Conservation (phyloP, 1,140 invertebrate species). For the Tetragnatha versicolor region DNA sequence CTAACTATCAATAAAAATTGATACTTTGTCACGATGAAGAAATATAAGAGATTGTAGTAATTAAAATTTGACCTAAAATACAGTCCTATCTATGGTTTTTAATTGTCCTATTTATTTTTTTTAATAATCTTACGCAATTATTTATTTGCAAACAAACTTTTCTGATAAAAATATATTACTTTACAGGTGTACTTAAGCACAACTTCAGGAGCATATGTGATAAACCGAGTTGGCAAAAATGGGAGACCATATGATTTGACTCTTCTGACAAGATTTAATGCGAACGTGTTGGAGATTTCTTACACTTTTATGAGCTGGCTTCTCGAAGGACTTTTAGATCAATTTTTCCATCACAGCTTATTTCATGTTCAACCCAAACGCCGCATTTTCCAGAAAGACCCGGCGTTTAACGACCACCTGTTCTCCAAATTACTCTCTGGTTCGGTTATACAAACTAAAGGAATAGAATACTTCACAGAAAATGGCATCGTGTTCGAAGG, state of each 20-base stretch:
- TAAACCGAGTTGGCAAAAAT: constrained; percentile 62
- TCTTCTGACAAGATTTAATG: background rate
- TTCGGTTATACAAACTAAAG: constrained; percentile 63
- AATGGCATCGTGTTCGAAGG: constrained; percentile 60
- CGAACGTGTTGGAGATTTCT: background rate
- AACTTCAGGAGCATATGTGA: constrained; percentile 65
- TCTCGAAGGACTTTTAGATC: background rate
- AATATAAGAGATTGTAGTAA: too few species aligned
- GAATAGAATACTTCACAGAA: constrained; percentile 61
- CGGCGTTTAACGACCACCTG: background rate
- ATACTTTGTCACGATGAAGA: too few species aligned
- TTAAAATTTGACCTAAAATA: too few species aligned
- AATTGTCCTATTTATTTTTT: too few species aligned
- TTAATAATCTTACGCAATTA: background rate
- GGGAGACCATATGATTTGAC: constrained; percentile 61
- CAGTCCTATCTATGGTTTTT: too few species aligned
- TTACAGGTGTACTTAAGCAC: constrained; percentile 66
- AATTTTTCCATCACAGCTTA: background rate
- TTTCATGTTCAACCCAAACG: background rate
- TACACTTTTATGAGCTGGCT: background rate
- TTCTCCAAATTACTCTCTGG: constrained; percentile 61
- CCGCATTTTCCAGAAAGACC: constrained; percentile 2
- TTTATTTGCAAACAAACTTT: too few species aligned
- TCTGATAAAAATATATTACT: background rate
- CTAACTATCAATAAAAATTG: too few species aligned